These are phyloP conservation scores for Labeo catla DNA, from an alignment of 2,113 vertebrate species.

Conservation along the genomic window DNA sequence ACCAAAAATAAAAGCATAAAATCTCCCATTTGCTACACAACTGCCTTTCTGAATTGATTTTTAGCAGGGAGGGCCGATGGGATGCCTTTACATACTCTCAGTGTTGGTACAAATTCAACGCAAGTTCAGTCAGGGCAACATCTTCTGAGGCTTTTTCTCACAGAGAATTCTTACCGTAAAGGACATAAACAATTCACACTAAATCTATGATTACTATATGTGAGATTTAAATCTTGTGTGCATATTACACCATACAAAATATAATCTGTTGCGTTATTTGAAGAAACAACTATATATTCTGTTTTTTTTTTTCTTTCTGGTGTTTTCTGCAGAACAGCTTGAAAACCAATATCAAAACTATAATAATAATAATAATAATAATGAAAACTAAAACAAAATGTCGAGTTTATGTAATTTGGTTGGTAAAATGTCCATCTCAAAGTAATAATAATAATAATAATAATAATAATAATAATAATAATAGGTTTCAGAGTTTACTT, in stretches of 20 bases:
- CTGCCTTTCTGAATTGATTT: constrained; percentile 24
- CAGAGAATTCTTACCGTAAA: not conserved
- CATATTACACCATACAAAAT: not conserved
- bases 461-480: too few relatives aligned
- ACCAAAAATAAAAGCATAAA: constrained; percentile 41
- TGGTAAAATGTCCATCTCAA: too few relatives aligned
- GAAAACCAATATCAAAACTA: too few relatives aligned
- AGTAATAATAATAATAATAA: too few relatives aligned
- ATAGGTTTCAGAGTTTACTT: too few relatives aligned
- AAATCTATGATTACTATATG: not conserved
- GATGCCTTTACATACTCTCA: not conserved
- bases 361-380: too few relatives aligned
- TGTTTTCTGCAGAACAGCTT: too few relatives aligned
- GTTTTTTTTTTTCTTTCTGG: too few relatives aligned
- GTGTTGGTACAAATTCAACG: constrained; percentile 15
- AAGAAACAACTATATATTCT: too few relatives aligned
- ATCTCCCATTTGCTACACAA: constrained; percentile 32
- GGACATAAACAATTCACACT: not conserved
- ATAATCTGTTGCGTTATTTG: not conserved
- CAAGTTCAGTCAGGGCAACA: constrained; percentile 6
- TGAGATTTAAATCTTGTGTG: not conserved
- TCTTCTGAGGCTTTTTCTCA: not conserved
- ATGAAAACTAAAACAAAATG: too few relatives aligned
- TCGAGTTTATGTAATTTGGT: too few relatives aligned
- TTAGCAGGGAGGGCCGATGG: not conserved